phyloP scores from a whole-genome alignment of 2,888 invertebrate genomes.

The Catocala fraxini region DNA sequence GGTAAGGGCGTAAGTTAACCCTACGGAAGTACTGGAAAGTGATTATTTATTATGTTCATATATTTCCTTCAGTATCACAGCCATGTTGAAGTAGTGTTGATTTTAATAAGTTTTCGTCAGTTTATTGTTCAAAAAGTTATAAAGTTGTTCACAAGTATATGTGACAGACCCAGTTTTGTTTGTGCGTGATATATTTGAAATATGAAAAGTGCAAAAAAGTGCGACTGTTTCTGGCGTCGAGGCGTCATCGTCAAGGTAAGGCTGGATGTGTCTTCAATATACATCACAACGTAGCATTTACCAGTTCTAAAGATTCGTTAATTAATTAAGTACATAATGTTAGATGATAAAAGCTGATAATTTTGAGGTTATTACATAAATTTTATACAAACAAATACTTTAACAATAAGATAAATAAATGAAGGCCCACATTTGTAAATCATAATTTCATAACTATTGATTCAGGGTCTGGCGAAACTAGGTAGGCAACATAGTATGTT shows the following conservation, averaged over 20 bases:
- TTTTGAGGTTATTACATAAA: not conserved
- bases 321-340: conserved; percentile 2
- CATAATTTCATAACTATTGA: not conserved
- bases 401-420: no score
- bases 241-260: conserved; percentile 86
- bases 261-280: conserved; percentile 86
- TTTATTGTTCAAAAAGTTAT: conserved; percentile 80
- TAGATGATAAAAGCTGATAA: not conserved
- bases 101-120: conserved; percentile 85
- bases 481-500: not conserved
- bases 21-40: conserved; percentile 83
- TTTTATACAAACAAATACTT: not conserved
- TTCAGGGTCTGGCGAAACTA: conserved; percentile 10
- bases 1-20: conserved; percentile 87
- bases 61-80: conserved; percentile 86
- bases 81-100: conserved; percentile 88
- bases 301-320: conserved; percentile 33
- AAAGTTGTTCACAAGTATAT: conserved; percentile 85
- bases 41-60: conserved; percentile 86
- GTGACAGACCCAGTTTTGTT: conserved; percentile 86
- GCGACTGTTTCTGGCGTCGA: conserved; percentile 85
- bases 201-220: conserved; percentile 87
- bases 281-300: conserved; percentile 83
- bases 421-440: conserved; percentile 5
- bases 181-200: conserved; percentile 84